Percentiles rank a stretch among this genome's conserved stretches.
phyloP scores from a whole-genome alignment of 2,888 invertebrate genomes.

The Acanthacorydalis orientalis region DNA sequence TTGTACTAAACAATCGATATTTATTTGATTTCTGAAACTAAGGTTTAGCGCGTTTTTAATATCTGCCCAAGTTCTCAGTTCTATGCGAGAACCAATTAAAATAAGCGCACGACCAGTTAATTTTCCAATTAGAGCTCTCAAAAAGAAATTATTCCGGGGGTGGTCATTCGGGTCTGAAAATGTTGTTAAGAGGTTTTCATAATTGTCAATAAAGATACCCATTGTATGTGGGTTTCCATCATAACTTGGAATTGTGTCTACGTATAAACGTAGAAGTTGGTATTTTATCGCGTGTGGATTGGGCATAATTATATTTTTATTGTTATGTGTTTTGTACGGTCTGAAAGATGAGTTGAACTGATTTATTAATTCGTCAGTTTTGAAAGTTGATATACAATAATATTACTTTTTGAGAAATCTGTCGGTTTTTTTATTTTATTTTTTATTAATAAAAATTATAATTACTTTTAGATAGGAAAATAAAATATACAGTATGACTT shows the following conservation, averaged over 20 bases:
- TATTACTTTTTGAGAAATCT: too few species aligned
- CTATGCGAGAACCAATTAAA: background rate
- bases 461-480: background rate
- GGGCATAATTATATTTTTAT: too few species aligned
- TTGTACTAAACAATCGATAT: background rate
- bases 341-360: too few species aligned
- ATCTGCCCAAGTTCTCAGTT: background rate
- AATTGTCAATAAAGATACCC: background rate
- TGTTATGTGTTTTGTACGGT: too few species aligned
- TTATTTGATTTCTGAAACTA: background rate
- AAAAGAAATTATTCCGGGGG: background rate
- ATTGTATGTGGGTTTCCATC: background rate
- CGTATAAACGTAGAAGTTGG: background rate
- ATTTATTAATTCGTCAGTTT: too few species aligned
- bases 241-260: background rate
- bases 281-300: background rate
- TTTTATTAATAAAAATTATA: background rate
- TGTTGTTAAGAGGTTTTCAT: background rate
- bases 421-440: too few species aligned
- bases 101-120: background rate
- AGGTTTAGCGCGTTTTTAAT: background rate
- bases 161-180: too few species aligned
- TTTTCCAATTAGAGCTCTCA: background rate
- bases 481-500: background rate
- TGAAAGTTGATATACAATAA: too few species aligned